phyloP scores from a whole-genome alignment of 1,140 invertebrate genomes.

The Eufriesea mexicana region DNA sequence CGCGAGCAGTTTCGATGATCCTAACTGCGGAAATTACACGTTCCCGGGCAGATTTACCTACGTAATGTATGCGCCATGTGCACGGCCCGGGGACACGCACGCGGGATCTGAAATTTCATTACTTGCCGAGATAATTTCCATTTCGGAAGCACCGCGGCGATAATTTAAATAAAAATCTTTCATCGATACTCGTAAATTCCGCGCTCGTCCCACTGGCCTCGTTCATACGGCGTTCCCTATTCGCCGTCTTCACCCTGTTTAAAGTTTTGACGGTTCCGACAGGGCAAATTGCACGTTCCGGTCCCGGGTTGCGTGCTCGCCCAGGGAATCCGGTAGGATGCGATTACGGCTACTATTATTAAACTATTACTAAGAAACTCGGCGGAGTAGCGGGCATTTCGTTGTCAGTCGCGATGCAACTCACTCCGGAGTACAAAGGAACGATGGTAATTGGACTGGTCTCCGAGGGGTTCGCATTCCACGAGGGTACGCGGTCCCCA shows the following conservation, averaged over 20 bases:
- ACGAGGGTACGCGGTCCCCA: not conserved
- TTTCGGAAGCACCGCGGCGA: not conserved
- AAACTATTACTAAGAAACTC: slow-evolving; percentile 33
- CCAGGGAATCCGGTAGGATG: slow-evolving; percentile 28
- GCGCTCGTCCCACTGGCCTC: not conserved
- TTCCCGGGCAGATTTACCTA: slow-evolving; percentile 31
- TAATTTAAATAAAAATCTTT: not conserved
- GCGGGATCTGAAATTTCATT: not conserved
- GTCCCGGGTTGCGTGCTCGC: slow-evolving; percentile 19
- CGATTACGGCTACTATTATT: slow-evolving; percentile 40
- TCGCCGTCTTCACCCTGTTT: slow-evolving; percentile 4
- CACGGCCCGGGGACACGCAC: not conserved
- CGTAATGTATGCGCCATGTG: not conserved
- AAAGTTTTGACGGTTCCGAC: slow-evolving; percentile 45
- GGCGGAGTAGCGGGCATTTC: not conserved
- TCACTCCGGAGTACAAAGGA: not conserved
- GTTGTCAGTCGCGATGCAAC: slow-evolving; percentile 26
- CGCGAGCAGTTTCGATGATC: slow-evolving; percentile 33
- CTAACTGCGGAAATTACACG: slow-evolving; percentile 53
- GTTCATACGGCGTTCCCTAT: not conserved
- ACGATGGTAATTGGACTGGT: slow-evolving; percentile 9
- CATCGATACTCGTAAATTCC: not conserved
- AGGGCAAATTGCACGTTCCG: slow-evolving; percentile 44
- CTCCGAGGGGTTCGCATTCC: not conserved
- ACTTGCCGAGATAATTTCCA: not conserved